phyloP scores from a whole-genome alignment of 1,140 invertebrate genomes.

The Sitodiplosis mosellana region DNA sequence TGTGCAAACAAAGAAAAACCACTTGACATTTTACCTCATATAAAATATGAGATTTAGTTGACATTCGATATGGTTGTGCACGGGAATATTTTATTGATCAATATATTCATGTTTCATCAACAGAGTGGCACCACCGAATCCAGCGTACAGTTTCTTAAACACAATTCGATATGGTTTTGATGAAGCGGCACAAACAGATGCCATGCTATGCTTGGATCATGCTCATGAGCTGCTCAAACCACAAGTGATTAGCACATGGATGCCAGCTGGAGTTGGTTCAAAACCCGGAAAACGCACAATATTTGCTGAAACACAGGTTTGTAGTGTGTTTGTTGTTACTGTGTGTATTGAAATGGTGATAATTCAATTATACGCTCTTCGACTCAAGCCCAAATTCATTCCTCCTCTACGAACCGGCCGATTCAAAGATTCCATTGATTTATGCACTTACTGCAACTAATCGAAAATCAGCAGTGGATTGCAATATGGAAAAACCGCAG shows the following conservation, averaged over 20 bases:
- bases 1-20: no score
- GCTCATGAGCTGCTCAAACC: conserved; percentile 64
- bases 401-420: no score
- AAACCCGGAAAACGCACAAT: conserved; percentile 61
- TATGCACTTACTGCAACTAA: background rate
- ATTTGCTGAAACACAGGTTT: conserved; percentile 74
- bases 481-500: background rate
- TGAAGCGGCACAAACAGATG: conserved; percentile 26
- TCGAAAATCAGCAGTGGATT: background rate
- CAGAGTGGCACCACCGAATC: conserved; percentile 25
- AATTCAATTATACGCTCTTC: background rate
- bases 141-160: conserved; percentile 36
- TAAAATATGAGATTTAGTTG: no score
- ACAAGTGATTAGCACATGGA: conserved; percentile 68
- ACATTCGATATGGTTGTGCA: no score
- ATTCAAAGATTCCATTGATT: no score
- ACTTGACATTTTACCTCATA: no score
- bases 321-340: conserved; percentile 4
- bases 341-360: background rate
- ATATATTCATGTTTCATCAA: conserved; percentile 5
- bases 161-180: conserved; percentile 34
- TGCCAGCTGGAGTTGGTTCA: conserved; percentile 66
- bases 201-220: conserved; percentile 59
- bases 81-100: conserved; percentile 1
- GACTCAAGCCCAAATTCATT: background rate